phyloP scores from a whole-genome alignment of 2,797 vertebrate species.

The Margarornis squamiger region DNA sequence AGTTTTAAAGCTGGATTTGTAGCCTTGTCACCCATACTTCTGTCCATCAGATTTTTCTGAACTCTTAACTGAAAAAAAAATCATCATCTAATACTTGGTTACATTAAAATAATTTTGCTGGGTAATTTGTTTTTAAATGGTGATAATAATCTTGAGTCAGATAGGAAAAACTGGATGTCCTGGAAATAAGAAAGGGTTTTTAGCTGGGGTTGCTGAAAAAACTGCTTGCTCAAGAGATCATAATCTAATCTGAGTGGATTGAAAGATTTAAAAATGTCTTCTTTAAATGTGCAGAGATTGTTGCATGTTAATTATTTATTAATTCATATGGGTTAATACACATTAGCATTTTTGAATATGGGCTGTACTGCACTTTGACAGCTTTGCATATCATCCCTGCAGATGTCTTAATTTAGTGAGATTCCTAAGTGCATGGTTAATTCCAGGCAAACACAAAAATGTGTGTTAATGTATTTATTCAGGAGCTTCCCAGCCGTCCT shows the following conservation, averaged over 20 bases:
- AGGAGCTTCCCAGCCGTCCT: not conserved
- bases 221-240: conserved; percentile 14
- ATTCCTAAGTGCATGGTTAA: not conserved
- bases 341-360: conserved; percentile 19
- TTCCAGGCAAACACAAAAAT: not conserved
- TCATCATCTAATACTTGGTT: not conserved
- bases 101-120: conserved; percentile 5
- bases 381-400: not conserved
- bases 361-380: not conserved
- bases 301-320: conserved; percentile 21
- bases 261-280: not conserved
- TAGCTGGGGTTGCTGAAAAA: conserved; percentile 6
- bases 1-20: not conserved
- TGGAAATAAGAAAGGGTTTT: conserved; percentile 1
- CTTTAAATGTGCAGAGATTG: not conserved
- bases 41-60: not conserved
- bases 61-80: not conserved
- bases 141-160: conserved; percentile 20
- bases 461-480: not conserved
- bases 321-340: not conserved
- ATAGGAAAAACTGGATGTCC: not conserved
- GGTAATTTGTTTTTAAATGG: conserved; percentile 28
- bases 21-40: not conserved
- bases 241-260: conserved; percentile 28
- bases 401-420: not conserved